Evolutionary conservation across 2,888 invertebrate genomes (phyloP).

Genomic region (Oscheius sp.): DNA sequence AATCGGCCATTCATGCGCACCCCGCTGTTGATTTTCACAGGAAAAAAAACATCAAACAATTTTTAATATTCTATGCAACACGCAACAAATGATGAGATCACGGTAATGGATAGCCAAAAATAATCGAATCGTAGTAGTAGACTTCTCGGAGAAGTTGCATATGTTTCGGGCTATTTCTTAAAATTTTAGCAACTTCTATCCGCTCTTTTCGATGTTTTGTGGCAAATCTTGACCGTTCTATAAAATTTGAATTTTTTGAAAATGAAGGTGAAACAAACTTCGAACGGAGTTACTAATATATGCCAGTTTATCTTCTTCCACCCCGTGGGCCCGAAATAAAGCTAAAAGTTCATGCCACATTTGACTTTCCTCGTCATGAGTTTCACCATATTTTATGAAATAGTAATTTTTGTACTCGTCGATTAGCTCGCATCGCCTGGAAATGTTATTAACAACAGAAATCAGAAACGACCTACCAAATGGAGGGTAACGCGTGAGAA

Average conservation of each 20-base stretch:
- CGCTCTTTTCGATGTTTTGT: slow-evolving; percentile 9
- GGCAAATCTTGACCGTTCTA: background rate
- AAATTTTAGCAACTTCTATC: background rate
- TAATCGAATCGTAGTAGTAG: background rate
- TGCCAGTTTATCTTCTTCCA: slow-evolving; percentile 5
- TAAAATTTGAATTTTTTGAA: background rate
- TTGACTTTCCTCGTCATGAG: background rate
- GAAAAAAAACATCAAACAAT: too few species aligned
- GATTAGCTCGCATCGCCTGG: slow-evolving; percentile 12
- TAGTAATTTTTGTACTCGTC: slow-evolving; percentile 2
- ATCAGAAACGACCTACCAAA: too few species aligned
- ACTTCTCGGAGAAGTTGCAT: background rate
- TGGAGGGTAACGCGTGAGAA: too few species aligned
- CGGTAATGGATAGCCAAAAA: background rate
- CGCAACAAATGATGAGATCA: too few species aligned
- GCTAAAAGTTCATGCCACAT: background rate
- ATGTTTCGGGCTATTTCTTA: slow-evolving; percentile 5
- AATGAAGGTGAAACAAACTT: too few species aligned
- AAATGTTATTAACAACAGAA: background rate
- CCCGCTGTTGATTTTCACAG: too few species aligned
- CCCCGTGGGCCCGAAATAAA: slow-evolving; percentile 1
- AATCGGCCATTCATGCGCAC: too few species aligned
- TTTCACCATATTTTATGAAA: slow-evolving; percentile 14
- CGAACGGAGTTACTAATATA: background rate
- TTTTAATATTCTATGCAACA: too few species aligned